Evolutionary conservation across 2,888 invertebrate species (phyloP), one percentile per base, ranked within the genome.

Genomic region (Harpagoxenus sublaevis): DNA sequence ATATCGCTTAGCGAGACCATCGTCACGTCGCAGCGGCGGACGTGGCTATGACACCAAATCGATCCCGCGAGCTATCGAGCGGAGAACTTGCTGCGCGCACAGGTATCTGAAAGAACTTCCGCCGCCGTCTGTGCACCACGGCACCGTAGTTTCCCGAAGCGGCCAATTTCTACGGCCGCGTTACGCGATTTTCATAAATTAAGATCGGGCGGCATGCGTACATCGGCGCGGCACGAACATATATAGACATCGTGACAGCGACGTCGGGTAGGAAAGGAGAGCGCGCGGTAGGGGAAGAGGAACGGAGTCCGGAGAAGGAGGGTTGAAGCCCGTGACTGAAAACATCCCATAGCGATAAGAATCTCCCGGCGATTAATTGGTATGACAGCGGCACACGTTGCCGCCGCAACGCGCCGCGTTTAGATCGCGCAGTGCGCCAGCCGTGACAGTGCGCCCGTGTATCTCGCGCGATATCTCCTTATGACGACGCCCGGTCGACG

Each of bases 311-410:
- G 28, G 10, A 28, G 31, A 82, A 77, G 83, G 84, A 55, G 42
- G 28, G 10, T 23, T 84, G 88, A 85, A 87, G 86, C 81, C 89
- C 90, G 90, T 89, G 91, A 88, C 90, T 88, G 88, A 87, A 89
- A 89, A 88, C 91, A 87, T 88, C 91, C 88, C 89, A 88, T 86
- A 84, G 63, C 85, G 89, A 91, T 89, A 88, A 83, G n/a, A 89
- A 91, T 89, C 91, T 86, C 86, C 85, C 93, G 92, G 93, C 94
- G 93, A 94, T 94, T 94, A 94, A 94, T 94, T 94, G 94, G 94
- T 94, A 94, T 93, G 94, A 94, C 94, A 93, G 93, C 93, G 93
- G 93, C 93, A 92, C 92, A 83, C 87, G 85, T 89, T 91, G 92
- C 91, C 90, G 83, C 78, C 53, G 23, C 23, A 55, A 55, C 53